Base-by-base conservation (phyloP, 2,888 invertebrate species). In the Nasonia oneida region DNA sequence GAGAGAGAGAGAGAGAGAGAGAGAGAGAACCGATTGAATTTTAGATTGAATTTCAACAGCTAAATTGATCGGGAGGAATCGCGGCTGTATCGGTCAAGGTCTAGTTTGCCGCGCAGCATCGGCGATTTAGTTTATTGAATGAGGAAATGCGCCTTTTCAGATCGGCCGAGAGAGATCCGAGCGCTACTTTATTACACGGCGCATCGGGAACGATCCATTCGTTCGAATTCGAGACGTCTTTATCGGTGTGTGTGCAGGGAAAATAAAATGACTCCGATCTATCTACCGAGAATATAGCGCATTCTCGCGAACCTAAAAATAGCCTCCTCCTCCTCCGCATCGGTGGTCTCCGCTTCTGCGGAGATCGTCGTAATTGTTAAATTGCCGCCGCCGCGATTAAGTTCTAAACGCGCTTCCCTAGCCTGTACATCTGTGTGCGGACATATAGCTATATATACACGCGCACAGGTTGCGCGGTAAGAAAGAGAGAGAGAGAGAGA, bases 331-430 rank as follows among this genome's bases (percentile, higher is more conserved):
- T 8, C 10, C 42, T 10, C 42, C 10, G 10, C 10, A 12, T 12
- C 75, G 75, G 53, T 70, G 57, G 50, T 53, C 64, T 15, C 39
- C 70, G 77, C 77, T 78, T 83, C 57, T 79, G 47, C 64, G 61
- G 79, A 39, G 15, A 42, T 64, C 29, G 47, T 37, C 47, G 57
- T 79, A 84, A 84, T 84, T 79, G 74, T 75, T 75, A 78, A 83
- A 78, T 78, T 50, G 73, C 67, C 61, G 18, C 10, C 10, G 76
- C 5, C 33, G 50, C 70, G 50, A 83, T 83, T 70, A 77, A 77
- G 29, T 57, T 64, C 64, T 73, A 73, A 74, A 50, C 64, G 47
- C n/a, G 18, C 33, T 42, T 29, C 14, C 33, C 15, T n/a, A 3
- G 10, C 64, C 23, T 23, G 23, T 57, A 57, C 29, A 29, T 29